These are phyloP conservation scores for Drosophila rellima DNA, from an alignment of 2,888 invertebrate genomes.

Conservation along the genomic window DNA sequence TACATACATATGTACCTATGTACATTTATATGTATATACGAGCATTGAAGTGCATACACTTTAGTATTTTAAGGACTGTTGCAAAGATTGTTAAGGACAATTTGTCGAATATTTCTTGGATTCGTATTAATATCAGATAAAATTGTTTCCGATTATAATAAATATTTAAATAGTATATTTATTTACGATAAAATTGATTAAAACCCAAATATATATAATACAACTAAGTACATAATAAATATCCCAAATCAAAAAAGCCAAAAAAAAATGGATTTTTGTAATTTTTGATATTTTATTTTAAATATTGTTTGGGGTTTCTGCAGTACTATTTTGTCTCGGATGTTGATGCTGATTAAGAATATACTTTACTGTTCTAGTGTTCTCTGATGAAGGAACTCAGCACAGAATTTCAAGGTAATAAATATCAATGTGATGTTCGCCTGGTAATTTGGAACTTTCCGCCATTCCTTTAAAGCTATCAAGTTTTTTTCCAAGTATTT, in stretches of 20 bases:
- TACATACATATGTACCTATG: conserved; percentile 11
- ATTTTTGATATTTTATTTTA: not conserved
- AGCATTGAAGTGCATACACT: conserved; percentile 16
- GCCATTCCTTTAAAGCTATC: not conserved
- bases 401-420: not conserved
- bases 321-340: not conserved
- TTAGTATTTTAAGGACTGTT: conserved; percentile 54
- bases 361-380: not conserved
- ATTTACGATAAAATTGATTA: conserved; percentile 29
- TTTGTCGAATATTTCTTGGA: conserved; percentile 41
- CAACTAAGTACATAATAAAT: conserved; percentile 32
- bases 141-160: conserved; percentile 29
- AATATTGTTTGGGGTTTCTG: not conserved
- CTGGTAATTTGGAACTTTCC: not conserved
- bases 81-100: conserved; percentile 51
- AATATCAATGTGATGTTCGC: not conserved
- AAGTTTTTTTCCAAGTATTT: not conserved
- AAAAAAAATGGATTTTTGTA: not conserved
- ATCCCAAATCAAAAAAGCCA: conserved; percentile 13
- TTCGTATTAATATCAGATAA: conserved; percentile 32
- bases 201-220: conserved; percentile 27
- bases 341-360: not conserved
- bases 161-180: conserved; percentile 38
- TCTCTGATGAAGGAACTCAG: not conserved
- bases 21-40: conserved; percentile 8